These are phyloP conservation scores for Trididemnum miniatum DNA, from an alignment of 23 tunicate species.

Conservation along the genomic window DNA sequence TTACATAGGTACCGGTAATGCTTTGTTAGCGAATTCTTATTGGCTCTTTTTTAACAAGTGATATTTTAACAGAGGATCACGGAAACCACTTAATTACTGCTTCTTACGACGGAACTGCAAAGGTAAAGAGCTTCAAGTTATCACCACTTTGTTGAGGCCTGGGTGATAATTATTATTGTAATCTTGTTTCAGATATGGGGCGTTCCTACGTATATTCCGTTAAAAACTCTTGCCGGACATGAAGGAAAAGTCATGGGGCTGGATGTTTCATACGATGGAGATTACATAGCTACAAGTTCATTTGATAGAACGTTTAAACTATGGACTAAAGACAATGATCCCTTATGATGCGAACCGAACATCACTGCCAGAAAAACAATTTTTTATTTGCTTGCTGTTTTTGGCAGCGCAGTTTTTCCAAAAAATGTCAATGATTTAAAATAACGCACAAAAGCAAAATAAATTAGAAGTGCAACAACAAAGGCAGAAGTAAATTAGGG, in stretches of 20 bases:
- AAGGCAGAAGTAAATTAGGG: no score
- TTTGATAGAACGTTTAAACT: slow-evolving; percentile 93
- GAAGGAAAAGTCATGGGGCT: slow-evolving; percentile 89
- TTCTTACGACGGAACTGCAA: slow-evolving; percentile 96
- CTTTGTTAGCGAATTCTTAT: background rate
- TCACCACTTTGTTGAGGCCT: no score
- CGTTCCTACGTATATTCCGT: slow-evolving; percentile 77
- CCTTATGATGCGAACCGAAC: no score
- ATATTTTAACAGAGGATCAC: slow-evolving; percentile 36
- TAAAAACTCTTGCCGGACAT: slow-evolving; percentile 96
- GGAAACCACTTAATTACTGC: slow-evolving; percentile 90
- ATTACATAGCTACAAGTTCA: slow-evolving; percentile 88
- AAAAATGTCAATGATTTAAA: no score
- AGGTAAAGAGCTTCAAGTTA: no score
- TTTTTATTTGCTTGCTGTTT: background rate
- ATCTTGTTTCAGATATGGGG: slow-evolving; percentile 99
- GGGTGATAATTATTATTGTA: no score
- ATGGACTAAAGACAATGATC: slow-evolving; percentile 84
- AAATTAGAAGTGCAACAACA: no score
- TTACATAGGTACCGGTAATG: no score
- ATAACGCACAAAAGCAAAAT: no score
- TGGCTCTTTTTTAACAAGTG: background rate
- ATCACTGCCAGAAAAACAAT: no score
- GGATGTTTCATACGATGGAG: slow-evolving; percentile 83
- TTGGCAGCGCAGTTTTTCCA: background rate